Evolutionary conservation across 35 echinoderm and acorn worm species (phyloP).

Genomic region (Stichopus chloronotus): DNA sequence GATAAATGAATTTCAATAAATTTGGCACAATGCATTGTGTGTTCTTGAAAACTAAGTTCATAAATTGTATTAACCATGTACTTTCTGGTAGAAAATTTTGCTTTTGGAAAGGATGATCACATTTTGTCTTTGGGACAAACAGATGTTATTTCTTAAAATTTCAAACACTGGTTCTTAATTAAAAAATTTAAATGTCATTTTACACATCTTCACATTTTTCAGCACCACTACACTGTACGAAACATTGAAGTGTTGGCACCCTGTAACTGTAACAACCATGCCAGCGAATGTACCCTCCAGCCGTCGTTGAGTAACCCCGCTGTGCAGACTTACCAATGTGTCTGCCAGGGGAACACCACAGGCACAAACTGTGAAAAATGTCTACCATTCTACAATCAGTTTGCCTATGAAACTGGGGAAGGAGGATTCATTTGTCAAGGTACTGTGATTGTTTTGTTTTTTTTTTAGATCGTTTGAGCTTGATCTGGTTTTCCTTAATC

Average conservation of each 20-base stretch:
- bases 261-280: constrained; percentile 91
- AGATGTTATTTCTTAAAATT: neutral
- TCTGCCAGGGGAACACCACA: constrained; percentile 82
- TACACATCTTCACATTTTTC: neutral
- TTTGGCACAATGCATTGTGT: too few relatives aligned
- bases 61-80: too few relatives aligned
- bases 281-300: constrained; percentile 69
- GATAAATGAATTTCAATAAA: too few relatives aligned
- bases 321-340: constrained; percentile 77
- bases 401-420: constrained; percentile 75
- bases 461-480: too few relatives aligned
- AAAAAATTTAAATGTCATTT: neutral
- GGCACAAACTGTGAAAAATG: constrained; percentile 83
- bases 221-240: constrained; percentile 97
- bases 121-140: neutral
- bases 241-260: constrained; percentile 75
- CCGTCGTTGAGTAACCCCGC: constrained; percentile 49
- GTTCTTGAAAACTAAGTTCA: too few relatives aligned
- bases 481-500: too few relatives aligned
- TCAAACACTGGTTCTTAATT: neutral
- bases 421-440: constrained; percentile 72
- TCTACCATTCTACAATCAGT: constrained; percentile 93
- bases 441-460: too few relatives aligned
- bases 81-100: neutral
- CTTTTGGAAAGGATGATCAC: neutral